These are phyloP conservation scores for Characodon lateralis DNA, from an alignment of 2,797 vertebrate species.

Conservation along the genomic window DNA sequence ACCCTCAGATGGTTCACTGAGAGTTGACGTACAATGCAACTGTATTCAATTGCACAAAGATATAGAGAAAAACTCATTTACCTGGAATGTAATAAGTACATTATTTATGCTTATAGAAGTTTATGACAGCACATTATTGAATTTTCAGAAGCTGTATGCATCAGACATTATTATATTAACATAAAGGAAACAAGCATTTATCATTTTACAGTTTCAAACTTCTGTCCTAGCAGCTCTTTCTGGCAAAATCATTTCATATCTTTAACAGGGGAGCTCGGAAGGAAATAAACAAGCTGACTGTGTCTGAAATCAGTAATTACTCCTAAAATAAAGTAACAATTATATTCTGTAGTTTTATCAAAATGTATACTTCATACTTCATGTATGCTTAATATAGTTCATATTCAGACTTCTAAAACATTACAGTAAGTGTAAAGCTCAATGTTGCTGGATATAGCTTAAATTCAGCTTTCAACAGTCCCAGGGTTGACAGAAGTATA, in stretches of 20 bases:
- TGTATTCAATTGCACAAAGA: background rate
- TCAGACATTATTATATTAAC: background rate
- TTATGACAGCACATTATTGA: background rate
- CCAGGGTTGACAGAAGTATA: constrained; percentile 1
- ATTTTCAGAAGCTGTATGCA: background rate
- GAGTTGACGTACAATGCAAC: background rate
- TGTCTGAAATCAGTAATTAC: background rate
- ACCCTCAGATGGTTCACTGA: background rate
- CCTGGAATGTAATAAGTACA: background rate
- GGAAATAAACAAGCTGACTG: background rate
- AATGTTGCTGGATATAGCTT: background rate
- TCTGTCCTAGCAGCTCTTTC: background rate
- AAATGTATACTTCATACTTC: background rate
- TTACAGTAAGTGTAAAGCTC: background rate
- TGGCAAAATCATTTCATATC: background rate
- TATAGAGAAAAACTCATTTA: background rate
- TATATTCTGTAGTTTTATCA: background rate
- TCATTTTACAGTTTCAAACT: background rate
- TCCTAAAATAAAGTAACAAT: background rate
- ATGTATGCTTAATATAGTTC: background rate
- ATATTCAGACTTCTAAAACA: background rate
- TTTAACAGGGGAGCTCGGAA: background rate
- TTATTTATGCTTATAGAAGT: background rate
- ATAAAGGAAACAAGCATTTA: background rate
- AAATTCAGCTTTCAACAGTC: constrained; percentile 11